Conservation (phyloP, 2,113 vertebrate species). For the Pristiophorus japonicus region DNA sequence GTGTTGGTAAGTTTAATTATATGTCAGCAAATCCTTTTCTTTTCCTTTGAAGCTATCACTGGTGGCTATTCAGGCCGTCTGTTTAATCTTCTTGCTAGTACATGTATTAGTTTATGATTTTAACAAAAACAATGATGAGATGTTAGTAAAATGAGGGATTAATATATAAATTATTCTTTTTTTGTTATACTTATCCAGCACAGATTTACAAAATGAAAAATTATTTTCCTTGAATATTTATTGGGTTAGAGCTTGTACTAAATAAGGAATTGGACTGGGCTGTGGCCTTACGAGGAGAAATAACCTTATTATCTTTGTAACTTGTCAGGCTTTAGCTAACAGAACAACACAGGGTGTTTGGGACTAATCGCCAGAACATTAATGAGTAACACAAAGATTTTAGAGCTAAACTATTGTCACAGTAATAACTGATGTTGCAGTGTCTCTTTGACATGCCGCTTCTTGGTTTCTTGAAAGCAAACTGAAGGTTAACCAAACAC, state of each 20-base stretch:
- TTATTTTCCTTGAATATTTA: not conserved
- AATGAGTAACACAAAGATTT: not conserved
- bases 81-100: not conserved
- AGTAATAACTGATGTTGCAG: not conserved
- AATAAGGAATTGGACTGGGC: not conserved
- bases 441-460: not conserved
- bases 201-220: not conserved
- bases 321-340: not conserved
- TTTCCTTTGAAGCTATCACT: not conserved
- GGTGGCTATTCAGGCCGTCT: not conserved
- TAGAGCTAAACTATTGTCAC: not conserved
- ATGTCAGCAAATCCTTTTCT: constrained; percentile 4
- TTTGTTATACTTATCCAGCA: not conserved
- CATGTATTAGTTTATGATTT: no score
- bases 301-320: not conserved
- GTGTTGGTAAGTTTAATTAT: constrained; percentile 14
- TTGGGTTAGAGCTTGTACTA: not conserved
- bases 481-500: not conserved
- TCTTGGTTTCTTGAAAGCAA: not conserved
- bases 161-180: not conserved
- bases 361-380: not conserved
- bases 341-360: not conserved
- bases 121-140: no score
- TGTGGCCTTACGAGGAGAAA: not conserved
- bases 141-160: not conserved